These are phyloP conservation scores for Sminthurinus aureus DNA, from an alignment of 2,888 invertebrate species.

Conservation along the genomic window DNA sequence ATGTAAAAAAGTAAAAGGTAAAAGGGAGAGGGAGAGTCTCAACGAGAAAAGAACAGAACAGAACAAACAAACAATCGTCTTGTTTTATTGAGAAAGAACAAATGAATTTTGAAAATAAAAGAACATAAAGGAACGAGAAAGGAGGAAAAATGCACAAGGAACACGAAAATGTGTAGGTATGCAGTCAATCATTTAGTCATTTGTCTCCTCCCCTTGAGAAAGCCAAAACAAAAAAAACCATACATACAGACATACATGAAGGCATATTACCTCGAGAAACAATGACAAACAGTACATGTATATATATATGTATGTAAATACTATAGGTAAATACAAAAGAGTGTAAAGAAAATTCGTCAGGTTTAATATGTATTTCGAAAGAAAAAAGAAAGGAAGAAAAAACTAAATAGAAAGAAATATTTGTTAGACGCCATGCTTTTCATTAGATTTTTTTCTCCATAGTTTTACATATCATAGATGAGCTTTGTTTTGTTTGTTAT, in stretches of 20 bases:
- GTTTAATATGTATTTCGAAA: not conserved
- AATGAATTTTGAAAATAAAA: slow-evolving; percentile 3
- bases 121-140: slow-evolving; percentile 14
- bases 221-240: slow-evolving; percentile 10
- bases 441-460: slow-evolving; percentile 21
- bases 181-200: slow-evolving; percentile 43
- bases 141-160: not conserved
- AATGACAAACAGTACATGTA: not conserved
- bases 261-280: not conserved
- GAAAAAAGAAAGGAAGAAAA: slow-evolving; percentile 12
- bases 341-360: no score
- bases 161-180: not conserved
- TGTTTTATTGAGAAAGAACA: slow-evolving; percentile 1
- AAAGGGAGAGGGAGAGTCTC: no score
- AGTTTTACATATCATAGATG: not conserved
- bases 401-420: not conserved
- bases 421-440: not conserved
- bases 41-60: not conserved
- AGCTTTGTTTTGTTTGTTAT: slow-evolving; percentile 19
- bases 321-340: no score
- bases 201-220: slow-evolving; percentile 37
- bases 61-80: not conserved
- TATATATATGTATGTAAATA: not conserved
- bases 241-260: not conserved
- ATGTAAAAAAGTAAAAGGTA: no score